These are phyloP conservation scores for Plagodis pulveraria DNA, from an alignment of 2,888 invertebrate species.

Conservation along the genomic window DNA sequence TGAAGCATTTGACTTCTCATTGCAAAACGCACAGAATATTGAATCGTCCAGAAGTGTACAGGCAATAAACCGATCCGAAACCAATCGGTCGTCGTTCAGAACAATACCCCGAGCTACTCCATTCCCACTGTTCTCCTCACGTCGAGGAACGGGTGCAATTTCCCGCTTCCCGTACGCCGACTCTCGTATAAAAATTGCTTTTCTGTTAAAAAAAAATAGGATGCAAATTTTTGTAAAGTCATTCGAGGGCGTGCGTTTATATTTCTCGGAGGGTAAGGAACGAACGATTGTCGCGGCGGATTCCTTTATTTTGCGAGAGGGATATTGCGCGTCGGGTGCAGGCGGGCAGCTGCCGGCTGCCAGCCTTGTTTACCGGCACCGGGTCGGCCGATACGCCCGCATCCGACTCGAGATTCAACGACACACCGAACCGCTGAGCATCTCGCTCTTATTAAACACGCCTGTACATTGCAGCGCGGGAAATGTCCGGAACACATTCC, in stretches of 20 bases:
- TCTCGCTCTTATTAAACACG: constrained; percentile 60
- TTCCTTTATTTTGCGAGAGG: constrained; percentile 82
- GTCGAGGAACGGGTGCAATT: constrained; percentile 77
- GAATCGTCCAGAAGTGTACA: constrained; percentile 55
- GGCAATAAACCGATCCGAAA: constrained; percentile 69
- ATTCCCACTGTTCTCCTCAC: constrained; percentile 70
- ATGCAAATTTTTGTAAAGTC: constrained; percentile 85
- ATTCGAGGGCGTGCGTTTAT: constrained; percentile 83
- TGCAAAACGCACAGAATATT: constrained; percentile 18
- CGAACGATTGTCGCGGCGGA: constrained; percentile 81
- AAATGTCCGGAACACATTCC: constrained; percentile 31
- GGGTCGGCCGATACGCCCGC: constrained; percentile 58
- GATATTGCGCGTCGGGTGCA: constrained; percentile 84
- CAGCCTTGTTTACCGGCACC: constrained; percentile 69
- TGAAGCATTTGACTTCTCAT: background rate
- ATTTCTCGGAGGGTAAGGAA: constrained; percentile 81
- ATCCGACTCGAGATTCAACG: constrained; percentile 58
- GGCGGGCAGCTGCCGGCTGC: constrained; percentile 68
- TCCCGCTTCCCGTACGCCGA: constrained; percentile 78
- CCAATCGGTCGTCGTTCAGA: constrained; percentile 68
- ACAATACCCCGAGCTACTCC: constrained; percentile 71
- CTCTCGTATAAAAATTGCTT: constrained; percentile 84
- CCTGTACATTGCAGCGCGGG: constrained; percentile 32
- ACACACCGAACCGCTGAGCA: constrained; percentile 42
- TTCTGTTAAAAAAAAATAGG: constrained; percentile 77